Percentiles rank a stretch among this genome's conserved stretches.
These are phyloP conservation scores for Lutjanus erythropterus DNA, from an alignment of 2,113 vertebrate species.

Conservation along the genomic window DNA sequence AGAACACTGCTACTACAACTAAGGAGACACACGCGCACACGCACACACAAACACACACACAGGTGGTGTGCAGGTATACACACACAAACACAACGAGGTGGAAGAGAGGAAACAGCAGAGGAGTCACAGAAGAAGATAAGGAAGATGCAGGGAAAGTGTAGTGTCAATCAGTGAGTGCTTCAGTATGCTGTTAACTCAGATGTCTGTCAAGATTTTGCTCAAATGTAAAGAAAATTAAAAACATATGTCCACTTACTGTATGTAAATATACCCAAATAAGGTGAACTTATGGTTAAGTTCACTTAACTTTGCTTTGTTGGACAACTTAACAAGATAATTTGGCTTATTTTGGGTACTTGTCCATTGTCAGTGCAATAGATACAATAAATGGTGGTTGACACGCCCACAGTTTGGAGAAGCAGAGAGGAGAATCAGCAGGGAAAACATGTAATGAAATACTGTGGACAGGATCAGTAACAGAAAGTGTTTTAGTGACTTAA, in stretches of 20 bases:
- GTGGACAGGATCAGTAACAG: too few relatives aligned
- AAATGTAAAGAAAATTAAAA: constrained; percentile 38
- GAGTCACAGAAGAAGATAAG: constrained; percentile 27
- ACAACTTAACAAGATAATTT: too few relatives aligned
- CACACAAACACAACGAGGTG: constrained; percentile 38
- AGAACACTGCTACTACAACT: constrained; percentile 77
- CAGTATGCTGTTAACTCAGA: constrained; percentile 23
- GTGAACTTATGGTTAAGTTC: background rate
- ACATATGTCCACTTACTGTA: background rate
- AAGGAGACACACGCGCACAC: constrained; percentile 54
- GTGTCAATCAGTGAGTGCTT: constrained; percentile 25
- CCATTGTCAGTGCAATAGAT: too few relatives aligned
- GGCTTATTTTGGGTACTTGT: too few relatives aligned
- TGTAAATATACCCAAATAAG: background rate
- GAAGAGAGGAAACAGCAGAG: constrained; percentile 52
- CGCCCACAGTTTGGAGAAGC: too few relatives aligned
- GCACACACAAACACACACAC: constrained; percentile 46
- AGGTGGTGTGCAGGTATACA: constrained; percentile 29
- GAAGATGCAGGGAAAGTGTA: constrained; percentile 16
- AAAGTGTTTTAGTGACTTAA: too few relatives aligned
- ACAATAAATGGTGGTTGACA: too few relatives aligned
- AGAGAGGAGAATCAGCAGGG: too few relatives aligned
- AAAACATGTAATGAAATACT: too few relatives aligned
- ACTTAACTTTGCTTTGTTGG: background rate
- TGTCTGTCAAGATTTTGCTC: constrained; percentile 15